Evolutionary conservation across 2,113 vertebrate species (phyloP).

Genomic region (Hippopotamus amphibius): DNA sequence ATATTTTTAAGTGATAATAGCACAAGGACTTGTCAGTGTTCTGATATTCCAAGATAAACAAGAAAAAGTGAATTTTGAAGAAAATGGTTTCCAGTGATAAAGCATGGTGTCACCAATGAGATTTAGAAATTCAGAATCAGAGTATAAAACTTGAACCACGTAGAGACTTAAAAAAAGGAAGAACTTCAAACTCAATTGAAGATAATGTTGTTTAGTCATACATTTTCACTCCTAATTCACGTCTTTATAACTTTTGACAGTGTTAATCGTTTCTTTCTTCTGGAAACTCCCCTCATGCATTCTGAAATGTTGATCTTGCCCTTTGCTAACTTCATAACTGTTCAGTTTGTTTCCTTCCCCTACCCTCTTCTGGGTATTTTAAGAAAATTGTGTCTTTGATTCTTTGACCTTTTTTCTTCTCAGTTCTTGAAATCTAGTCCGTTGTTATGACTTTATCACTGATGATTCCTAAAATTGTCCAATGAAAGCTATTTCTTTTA

Average conservation of each 20-base stretch:
- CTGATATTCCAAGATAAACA: background rate
- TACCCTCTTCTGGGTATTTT: background rate
- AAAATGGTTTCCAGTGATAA: background rate
- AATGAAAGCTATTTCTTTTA: background rate
- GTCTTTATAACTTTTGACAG: background rate
- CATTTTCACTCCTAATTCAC: background rate
- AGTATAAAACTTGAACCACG: background rate
- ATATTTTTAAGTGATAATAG: constrained; percentile 33
- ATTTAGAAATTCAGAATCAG: background rate
- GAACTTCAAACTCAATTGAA: constrained; percentile 6
- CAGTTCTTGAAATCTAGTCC: background rate
- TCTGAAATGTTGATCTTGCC: background rate
- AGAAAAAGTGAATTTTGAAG: constrained; percentile 6
- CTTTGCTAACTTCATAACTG: background rate
- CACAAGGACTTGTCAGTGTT: background rate
- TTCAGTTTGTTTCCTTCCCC: background rate
- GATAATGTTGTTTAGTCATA: background rate
- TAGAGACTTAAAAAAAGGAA: background rate
- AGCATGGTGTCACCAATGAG: background rate
- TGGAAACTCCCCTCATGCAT: background rate
- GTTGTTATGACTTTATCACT: background rate
- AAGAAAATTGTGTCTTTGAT: constrained; percentile 36
- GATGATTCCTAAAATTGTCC: background rate
- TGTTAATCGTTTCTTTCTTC: background rate
- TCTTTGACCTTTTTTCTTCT: background rate